Evolutionary conservation across 1,140 invertebrate species (phyloP).

Genomic region (Drosophila erecta): DNA sequence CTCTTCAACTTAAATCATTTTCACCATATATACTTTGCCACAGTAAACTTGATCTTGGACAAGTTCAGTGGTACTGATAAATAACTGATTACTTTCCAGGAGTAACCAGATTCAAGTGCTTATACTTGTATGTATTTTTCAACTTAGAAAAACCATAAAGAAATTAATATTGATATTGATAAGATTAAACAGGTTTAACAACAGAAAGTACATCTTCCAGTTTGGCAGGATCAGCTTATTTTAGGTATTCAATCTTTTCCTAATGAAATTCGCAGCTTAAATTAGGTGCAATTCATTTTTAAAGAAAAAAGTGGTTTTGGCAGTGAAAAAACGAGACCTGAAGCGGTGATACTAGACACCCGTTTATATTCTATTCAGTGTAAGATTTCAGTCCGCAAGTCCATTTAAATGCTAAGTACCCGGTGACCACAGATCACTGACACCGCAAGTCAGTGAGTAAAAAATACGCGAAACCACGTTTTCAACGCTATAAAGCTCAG

Average conservation of each 20-base stretch:
- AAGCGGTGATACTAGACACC: background rate
- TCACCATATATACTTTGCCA: background rate
- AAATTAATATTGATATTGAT: background rate
- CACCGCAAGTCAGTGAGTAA: conserved; percentile 17
- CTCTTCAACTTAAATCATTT: conserved; percentile 1
- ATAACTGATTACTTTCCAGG: conserved; percentile 9
- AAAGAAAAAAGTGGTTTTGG: background rate
- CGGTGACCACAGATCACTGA: conserved; percentile 36
- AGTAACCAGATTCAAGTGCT: conserved; percentile 1
- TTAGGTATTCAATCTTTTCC: background rate
- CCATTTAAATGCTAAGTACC: conserved; percentile 20
- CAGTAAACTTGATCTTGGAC: background rate
- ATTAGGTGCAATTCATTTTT: conserved; percentile 1
- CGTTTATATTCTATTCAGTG: conserved; percentile 4
- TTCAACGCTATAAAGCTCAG: conserved; percentile 15
- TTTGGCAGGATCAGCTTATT: background rate
- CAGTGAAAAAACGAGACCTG: background rate
- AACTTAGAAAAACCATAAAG: background rate
- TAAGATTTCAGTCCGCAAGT: background rate
- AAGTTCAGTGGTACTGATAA: conserved; percentile 16
- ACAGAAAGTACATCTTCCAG: conserved; percentile 19
- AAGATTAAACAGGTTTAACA: conserved; percentile 20
- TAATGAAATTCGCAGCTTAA: too few species aligned
- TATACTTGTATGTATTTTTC: background rate
- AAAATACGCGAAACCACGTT: conserved; percentile 9